Evolutionary conservation across 2,888 invertebrate genomes (phyloP), one percentile per base, ranked within the genome.

Genomic region (Patella depressa): DNA sequence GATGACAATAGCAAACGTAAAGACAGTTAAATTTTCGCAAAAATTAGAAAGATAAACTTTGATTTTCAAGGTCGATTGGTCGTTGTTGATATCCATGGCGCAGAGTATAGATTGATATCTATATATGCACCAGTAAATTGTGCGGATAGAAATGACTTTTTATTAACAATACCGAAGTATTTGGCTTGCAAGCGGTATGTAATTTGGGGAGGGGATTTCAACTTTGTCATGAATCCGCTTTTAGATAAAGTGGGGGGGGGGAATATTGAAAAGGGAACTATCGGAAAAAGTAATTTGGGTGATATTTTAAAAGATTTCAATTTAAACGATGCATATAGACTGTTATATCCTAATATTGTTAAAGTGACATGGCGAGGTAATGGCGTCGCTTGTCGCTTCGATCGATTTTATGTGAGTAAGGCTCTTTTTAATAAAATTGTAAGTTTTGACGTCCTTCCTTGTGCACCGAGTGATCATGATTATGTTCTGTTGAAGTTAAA

Each of bases 1-100:
- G n/a, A n/a, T n/a, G n/a, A n/a, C n/a, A n/a, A n/a, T n/a, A n/a
- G n/a, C n/a, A n/a, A n/a, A n/a, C n/a, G n/a, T n/a, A n/a, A n/a
- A n/a, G n/a, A n/a, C n/a, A n/a, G n/a, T n/a, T n/a, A n/a, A n/a
- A n/a, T n/a, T n/a, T n/a, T n/a, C n/a, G n/a, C n/a, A n/a, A n/a
- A n/a, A 24, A 65, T 65, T 65, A 65, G 65, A 65, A 65, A 65
- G 24, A 65, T 65, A 24, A 65, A 65, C 24, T 65, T 65, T 24
- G 65, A 65, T 65, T 65, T 65, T 65, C 24, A 65, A 65, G 65
- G 65, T 24, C 65, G 65, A 24, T 24, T 65, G 24, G 65, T 65
- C 4, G 65, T 65, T 65, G 65, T 65, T 24, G 65, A 65, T 65
- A 65, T 65, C 65, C 9, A 19, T 65, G 1, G 4, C 19, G 1